Evolutionary conservation across 1,140 invertebrate genomes (phyloP), one percentile per base, ranked within the genome.

Genomic region (Apis mellifera): DNA sequence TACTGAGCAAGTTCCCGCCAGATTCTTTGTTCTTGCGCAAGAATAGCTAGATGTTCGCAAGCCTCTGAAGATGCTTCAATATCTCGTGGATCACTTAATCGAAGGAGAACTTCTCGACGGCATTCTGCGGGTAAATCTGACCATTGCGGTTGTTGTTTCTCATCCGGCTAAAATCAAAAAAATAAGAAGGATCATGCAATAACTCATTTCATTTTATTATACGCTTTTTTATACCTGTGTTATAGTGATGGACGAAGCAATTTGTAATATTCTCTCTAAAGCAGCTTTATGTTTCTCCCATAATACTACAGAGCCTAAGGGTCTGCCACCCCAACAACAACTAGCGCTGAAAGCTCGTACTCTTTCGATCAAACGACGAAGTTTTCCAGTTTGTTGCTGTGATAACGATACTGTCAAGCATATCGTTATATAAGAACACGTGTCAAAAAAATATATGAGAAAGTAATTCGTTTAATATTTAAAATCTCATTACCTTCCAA

Each of bases 101-200:
- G 96, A 19, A 98, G 93, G 69, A 99, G 95, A 73, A 99, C 97
- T 92, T 98, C 97, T 62, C 98, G 96, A 60, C 99, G 96, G 90
- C 98, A 98, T 92, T 99, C 99, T 90, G 98, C 96, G 32, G 99
- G 99, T 69, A 99, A 94, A 92, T 99, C 97, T 64, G 97, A 95
- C 89, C 99, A 95, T 89, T 97, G 97, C 15, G 97, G 96, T 89
- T 96, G 95, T 76, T 97, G 96, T 92, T 98, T 96, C 82, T 97
- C 97, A 88, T 96, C 96, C 26, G 97, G 97, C 97, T 98, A 90
- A 52, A 94, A 93, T 82, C 70, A 13, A 52, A 78, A 90, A 4
- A 23, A 54, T 12, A 82, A 79, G 0, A 82, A 79, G 0, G 13
- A 48, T 1, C 26, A 48, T 59, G 13, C 73, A 0, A 23, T 23